These are phyloP conservation scores for Schmidtea mediterranea DNA, from an alignment of 1,140 invertebrate species.

Conservation along the genomic window DNA sequence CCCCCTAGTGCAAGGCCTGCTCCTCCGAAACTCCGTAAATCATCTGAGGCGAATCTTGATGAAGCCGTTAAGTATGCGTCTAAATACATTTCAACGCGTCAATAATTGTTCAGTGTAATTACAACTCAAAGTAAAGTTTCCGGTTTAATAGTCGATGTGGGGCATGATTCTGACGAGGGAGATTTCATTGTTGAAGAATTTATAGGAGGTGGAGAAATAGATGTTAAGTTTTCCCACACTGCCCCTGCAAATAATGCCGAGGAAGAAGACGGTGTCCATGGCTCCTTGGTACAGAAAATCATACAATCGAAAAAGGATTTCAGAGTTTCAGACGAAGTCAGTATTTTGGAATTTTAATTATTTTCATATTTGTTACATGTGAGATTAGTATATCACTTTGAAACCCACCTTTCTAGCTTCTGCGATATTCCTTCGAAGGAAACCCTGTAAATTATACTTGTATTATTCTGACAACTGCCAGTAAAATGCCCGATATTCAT, in stretches of 20 bases:
- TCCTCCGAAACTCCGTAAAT: neutral
- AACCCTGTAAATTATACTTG: too few species aligned
- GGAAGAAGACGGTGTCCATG: constrained; percentile 14
- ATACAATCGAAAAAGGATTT: constrained; percentile 35
- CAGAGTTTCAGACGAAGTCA: constrained; percentile 21
- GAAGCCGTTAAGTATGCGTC: constrained; percentile 1
- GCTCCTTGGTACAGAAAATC: constrained; percentile 34
- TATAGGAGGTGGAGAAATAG: neutral
- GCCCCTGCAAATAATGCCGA: constrained; percentile 7
- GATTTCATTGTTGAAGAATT: constrained; percentile 7
- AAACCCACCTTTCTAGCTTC: too few species aligned
- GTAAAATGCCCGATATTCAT: too few species aligned
- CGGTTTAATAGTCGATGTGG: constrained; percentile 5
- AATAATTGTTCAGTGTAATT: constrained; percentile 5
- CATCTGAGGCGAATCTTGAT: too few species aligned
- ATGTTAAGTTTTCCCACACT: neutral
- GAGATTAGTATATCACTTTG: too few species aligned
- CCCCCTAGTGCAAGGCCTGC: constrained; percentile 6
- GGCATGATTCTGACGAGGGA: constrained; percentile 8
- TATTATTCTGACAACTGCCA: too few species aligned
- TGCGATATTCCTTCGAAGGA: too few species aligned
- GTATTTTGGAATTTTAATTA: constrained; percentile 11
- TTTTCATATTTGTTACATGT: neutral
- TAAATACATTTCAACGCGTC: too few species aligned
- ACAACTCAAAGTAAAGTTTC: constrained; percentile 10